Base-by-base conservation (phyloP, 2,888 invertebrate species). In the Cyaniris semiargus region DNA sequence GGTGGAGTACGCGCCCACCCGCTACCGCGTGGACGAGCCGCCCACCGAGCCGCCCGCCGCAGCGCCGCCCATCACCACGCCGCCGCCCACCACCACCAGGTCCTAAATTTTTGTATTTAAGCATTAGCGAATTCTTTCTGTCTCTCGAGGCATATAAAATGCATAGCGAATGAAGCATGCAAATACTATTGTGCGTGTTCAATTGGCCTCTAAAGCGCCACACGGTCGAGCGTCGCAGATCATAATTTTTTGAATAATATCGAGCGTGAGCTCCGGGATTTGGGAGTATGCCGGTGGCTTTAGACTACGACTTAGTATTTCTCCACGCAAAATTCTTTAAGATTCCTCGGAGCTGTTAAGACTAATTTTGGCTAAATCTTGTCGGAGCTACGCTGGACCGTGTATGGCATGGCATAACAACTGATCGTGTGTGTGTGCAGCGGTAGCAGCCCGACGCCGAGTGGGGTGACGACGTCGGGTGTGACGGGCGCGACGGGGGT, bases 1-100 rank as follows among this genome's bases (percentile, higher is more conserved):
- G 74, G 96, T 97, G 76, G 97, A 97, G 87, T 97, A 96, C 86
- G 96, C 97, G 86, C 95, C 96, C 0, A 96, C 93, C 85, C 95
- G 96, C 88, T 97, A 95, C 85, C 91, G 91, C 71, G 87, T 89
- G 18, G 94, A 93, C 74, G 93, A 93, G 77, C 89, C 88, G 10
- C 84, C 86, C 53, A 89, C 91, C 2, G 92, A 92, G 76, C 90
- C 92, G 4, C 27, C 66, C 27, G 60, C 92, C 4, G 27, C 66
- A 5, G 66, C 66, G 27, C 27, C 27, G 2, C 66, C 66, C 66
- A 89, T 89, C 10, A 89, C 91, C 2, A 83, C 85, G 76, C 84
- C 88, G 66, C 83, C 90, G n/a, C 83, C 88, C 7, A 88, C 84
- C 44, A 77, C 79, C 23, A 83, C 87, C 92, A 94, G 94, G 94